Percentiles rank a stretch among this genome's conserved stretches.
Evolutionary conservation across 2,113 vertebrate species (phyloP).

Genomic region (Mesitornis unicolor): DNA sequence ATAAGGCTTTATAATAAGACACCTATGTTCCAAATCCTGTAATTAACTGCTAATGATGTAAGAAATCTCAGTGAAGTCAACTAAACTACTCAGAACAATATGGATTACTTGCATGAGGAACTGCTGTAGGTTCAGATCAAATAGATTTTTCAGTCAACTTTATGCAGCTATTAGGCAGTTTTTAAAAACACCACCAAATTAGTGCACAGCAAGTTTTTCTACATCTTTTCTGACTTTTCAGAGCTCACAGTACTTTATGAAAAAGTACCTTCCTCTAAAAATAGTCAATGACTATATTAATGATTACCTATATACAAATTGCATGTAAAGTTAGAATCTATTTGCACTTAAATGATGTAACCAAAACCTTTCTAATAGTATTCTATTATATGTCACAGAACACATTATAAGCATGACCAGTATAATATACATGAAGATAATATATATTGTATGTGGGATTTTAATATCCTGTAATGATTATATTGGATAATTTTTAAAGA

Average conservation of each 20-base stretch:
- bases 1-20: not conserved
- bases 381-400: conserved; percentile 28
- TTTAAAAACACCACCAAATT: not conserved
- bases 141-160: not conserved
- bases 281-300: not conserved
- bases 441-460: conserved; percentile 32
- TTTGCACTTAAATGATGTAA: conserved; percentile 51
- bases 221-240: not conserved
- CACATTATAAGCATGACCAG: conserved; percentile 42
- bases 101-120: not conserved
- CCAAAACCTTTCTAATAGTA: conserved; percentile 46
- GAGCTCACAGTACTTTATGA: not conserved
- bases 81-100: not conserved
- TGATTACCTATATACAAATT: not conserved
- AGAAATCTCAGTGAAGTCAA: not conserved
- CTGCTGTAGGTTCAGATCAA: not conserved
- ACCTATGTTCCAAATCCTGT: not conserved
- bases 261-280: conserved; percentile 8
- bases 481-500: conserved; percentile 44
- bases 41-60: not conserved
- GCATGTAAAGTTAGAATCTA: conserved; percentile 51
- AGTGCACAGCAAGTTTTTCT: not conserved
- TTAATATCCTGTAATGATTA: not conserved
- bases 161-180: not conserved
- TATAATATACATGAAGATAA: conserved; percentile 3